phyloP scores from a whole-genome alignment of 2,888 invertebrate species.

The Drosophila mimetica region DNA sequence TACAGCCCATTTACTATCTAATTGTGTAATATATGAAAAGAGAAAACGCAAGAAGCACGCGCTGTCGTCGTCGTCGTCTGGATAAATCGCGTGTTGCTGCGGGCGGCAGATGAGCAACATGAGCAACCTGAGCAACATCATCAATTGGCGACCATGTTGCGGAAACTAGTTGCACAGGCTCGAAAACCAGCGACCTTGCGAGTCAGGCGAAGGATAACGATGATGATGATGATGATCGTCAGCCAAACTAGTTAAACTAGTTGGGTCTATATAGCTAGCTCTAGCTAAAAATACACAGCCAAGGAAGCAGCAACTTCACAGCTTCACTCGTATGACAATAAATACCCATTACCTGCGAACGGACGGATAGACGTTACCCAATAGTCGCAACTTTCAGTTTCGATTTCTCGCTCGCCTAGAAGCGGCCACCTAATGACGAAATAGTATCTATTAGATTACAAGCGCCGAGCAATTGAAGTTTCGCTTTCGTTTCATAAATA shows the following conservation, averaged over 20 bases:
- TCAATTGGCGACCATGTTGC: conserved; percentile 43
- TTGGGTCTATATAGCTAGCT: conserved; percentile 43
- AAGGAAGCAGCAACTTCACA: conserved; percentile 24
- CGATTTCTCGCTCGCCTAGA: conserved; percentile 42
- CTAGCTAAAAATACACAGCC: conserved; percentile 44
- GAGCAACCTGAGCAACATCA: background rate
- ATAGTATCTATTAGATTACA: conserved; percentile 32
- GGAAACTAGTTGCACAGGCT: conserved; percentile 46
- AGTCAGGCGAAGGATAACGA: conserved; percentile 29
- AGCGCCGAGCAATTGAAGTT: conserved; percentile 24
- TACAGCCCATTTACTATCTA: conserved; percentile 57
- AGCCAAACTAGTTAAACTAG: conserved; percentile 67
- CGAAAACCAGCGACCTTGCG: conserved; percentile 28
- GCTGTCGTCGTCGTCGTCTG: conserved; percentile 11
- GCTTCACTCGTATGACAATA: conserved; percentile 13
- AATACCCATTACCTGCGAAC: conserved; percentile 12
- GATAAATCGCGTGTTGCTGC: conserved; percentile 18
- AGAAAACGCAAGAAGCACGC: conserved; percentile 57
- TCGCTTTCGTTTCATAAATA: conserved; percentile 42
- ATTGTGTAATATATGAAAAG: conserved; percentile 68
- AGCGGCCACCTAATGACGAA: conserved; percentile 30
- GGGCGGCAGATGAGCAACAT: conserved; percentile 60
- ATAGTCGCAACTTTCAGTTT: conserved; percentile 59
- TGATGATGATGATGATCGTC: conserved; percentile 2
- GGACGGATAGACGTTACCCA: conserved; percentile 22